Base-by-base conservation (phyloP, 2,113 vertebrate species). In the Eonycteris spelaea region DNA sequence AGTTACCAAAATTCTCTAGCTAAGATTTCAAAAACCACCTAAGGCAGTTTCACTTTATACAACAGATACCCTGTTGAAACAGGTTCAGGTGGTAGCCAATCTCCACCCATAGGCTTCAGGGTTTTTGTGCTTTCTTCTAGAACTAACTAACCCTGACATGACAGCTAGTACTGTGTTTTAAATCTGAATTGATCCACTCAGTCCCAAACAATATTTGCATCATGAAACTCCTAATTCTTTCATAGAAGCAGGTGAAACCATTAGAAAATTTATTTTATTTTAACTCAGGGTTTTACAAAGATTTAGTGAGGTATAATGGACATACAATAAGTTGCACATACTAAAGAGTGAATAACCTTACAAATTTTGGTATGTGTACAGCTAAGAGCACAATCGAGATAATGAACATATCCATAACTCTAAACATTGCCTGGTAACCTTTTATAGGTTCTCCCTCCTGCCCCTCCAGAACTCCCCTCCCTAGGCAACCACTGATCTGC, bases 51-150 rank as follows among this genome's bases (percentile, higher is more conserved):
- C 97, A 75, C 45, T 92, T 7, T 86, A 38, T 22, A 95, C 77
- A 97, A 96, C 63, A 96, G 84, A 67, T 74, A 59, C 9, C 78
- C 7, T 96, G 88, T 92, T 95, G 35, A 87, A 87, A 96, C 63
- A 96, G 83, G 96, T 86, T 96, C 38, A 22, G 45, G 30, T 78
- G 40, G 65, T 71, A 85, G 80, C 95, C 73, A 67, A 35, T 26
- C 59, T 86, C 68, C 28, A 19, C 97, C 55, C 70, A 43, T 24
- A 65, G 77, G 45, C 67, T 91, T 33, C 79, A 51, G 96, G 92
- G 87, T 26, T 82, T 75, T 95, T 77, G 89, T 30, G 68, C 19
- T 38, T 94, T 96, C 38, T 85, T 55, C n/a, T 86, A 86, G 84
- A 95, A 95, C 53, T 90, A 40, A 93, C 82, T 65, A 51, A 77